Percentiles rank a stretch among this genome's conserved stretches.
These are phyloP conservation scores for Mormyrus hasselquistii DNA, from an alignment of 2,797 vertebrate genomes.

Conservation along the genomic window DNA sequence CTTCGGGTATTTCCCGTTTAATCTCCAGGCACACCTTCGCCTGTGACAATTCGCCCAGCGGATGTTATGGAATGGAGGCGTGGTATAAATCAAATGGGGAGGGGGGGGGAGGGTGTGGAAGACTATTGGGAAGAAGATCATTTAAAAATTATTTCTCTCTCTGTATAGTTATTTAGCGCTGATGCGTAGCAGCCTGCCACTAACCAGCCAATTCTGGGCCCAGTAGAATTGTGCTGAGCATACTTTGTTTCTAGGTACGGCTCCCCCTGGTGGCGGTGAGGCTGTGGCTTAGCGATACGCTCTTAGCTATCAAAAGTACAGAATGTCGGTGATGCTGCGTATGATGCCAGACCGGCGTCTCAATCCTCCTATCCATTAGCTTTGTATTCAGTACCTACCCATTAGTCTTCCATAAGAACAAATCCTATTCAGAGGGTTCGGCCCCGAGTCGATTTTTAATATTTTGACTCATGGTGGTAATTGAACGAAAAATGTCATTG, in stretches of 20 bases:
- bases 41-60: neutral
- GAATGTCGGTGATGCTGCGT: conserved; percentile 26
- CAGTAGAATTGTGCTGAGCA: neutral
- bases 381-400: neutral
- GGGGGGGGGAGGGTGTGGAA: too few relatives aligned
- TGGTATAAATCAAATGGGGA: neutral
- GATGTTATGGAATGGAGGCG: neutral
- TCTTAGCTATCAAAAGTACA: neutral
- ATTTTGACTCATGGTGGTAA: neutral
- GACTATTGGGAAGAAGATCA: neutral
- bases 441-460: neutral
- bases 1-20: conserved; percentile 4
- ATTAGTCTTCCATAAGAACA: neutral
- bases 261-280: neutral
- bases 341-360: neutral
- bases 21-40: neutral
- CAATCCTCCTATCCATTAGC: neutral
- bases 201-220: neutral
- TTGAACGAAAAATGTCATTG: neutral
- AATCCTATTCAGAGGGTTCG: neutral
- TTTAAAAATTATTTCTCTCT: neutral
- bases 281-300: neutral
- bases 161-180: neutral
- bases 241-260: neutral
- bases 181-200: neutral